Percentiles rank a stretch among this genome's conserved stretches.
Evolutionary conservation across 2,888 invertebrate genomes (phyloP).

Genomic region (Cantharis rufa): DNA sequence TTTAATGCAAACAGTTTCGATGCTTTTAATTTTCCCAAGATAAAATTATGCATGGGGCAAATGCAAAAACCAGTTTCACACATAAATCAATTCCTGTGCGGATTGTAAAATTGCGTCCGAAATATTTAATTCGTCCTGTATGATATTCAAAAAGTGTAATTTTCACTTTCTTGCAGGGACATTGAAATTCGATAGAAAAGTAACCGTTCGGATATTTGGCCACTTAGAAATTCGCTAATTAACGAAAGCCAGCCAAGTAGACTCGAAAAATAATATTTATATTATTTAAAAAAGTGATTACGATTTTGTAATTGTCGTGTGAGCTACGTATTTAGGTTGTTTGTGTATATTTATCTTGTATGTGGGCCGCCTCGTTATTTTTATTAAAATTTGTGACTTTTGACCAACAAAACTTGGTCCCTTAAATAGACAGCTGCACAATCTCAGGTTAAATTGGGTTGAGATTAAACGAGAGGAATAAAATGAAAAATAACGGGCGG

Average conservation of each 20-base stretch:
- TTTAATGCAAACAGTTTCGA: not conserved
- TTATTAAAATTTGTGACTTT: constrained; percentile 38
- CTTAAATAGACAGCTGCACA: constrained; percentile 4
- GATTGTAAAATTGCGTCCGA: not conserved
- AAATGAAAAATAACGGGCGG: not conserved
- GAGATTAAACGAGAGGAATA: not conserved
- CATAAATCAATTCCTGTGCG: not conserved
- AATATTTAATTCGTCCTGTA: not conserved
- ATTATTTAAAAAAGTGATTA: not conserved
- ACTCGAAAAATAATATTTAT: not conserved
- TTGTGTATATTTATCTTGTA: constrained; percentile 43
- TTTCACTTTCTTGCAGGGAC: not conserved
- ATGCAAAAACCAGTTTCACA: not conserved
- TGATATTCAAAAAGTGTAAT: not conserved
- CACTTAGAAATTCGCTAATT: not conserved
- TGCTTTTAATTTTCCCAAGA: not conserved
- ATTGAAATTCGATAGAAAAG: not conserved
- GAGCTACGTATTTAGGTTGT: constrained; percentile 25
- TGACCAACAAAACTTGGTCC: constrained; percentile 19
- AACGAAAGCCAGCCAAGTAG: not conserved
- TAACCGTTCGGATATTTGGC: not conserved
- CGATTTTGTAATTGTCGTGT: not conserved
- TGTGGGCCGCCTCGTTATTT: constrained; percentile 49
- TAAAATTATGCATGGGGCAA: not conserved
- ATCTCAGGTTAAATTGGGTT: constrained; percentile 6